Evolutionary conservation across 2,797 vertebrate genomes (phyloP).

Genomic region (Gephyroberyx darwinii): DNA sequence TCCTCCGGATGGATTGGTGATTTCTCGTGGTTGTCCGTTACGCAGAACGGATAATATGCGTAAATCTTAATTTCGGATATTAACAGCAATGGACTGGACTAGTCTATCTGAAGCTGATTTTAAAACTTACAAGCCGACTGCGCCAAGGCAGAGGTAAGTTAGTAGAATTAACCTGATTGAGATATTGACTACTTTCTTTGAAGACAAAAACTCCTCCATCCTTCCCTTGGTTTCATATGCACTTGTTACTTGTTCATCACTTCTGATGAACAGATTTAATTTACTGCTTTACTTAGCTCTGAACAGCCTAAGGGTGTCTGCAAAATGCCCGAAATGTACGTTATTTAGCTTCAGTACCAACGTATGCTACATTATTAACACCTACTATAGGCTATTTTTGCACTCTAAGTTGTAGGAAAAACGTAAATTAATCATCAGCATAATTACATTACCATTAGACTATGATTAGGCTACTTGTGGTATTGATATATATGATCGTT

Average conservation of each 20-base stretch:
- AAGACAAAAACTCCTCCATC: not conserved
- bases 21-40: slow-evolving; percentile 31
- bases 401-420: too few species aligned
- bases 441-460: too few species aligned
- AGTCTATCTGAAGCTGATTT: slow-evolving; percentile 6
- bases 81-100: slow-evolving; percentile 38
- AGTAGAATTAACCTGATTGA: not conserved
- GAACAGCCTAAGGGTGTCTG: not conserved
- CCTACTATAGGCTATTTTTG: not conserved
- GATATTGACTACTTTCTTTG: not conserved
- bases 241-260: slow-evolving; percentile 1
- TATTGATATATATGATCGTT: too few species aligned
- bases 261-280: slow-evolving; percentile 6
- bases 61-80: slow-evolving; percentile 15
- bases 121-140: slow-evolving; percentile 9
- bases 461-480: too few species aligned
- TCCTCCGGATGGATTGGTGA: slow-evolving; percentile 51
- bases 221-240: not conserved
- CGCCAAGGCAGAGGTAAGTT: slow-evolving; percentile 52
- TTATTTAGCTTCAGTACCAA: not conserved
- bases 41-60: slow-evolving; percentile 25
- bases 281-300: not conserved
- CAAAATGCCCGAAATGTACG: not conserved
- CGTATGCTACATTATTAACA: not conserved
- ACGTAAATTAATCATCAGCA: too few species aligned